Evolutionary conservation across 1,140 invertebrate genomes (phyloP).

Genomic region (Caenorhabditis tropicalis): DNA sequence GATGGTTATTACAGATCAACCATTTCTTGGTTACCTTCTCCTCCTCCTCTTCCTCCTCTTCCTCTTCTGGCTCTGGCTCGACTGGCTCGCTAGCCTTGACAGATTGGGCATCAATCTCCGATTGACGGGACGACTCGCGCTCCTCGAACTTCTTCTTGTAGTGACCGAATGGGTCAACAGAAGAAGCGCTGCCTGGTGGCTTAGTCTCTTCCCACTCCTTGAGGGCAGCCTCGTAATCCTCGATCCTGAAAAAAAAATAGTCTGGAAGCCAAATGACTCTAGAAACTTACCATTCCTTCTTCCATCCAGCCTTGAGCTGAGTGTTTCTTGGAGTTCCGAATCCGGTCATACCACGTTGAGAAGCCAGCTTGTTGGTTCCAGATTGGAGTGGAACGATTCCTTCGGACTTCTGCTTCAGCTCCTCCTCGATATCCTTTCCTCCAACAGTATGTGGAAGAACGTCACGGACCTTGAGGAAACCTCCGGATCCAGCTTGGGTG

Average conservation of each 20-base stretch:
- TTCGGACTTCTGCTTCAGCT: conserved; percentile 68
- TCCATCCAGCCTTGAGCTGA: conserved; percentile 64
- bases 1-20: background rate
- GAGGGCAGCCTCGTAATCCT: conserved; percentile 69
- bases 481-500: conserved; percentile 68
- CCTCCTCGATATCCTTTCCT: conserved; percentile 71
- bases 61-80: conserved; percentile 58
- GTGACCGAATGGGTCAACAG: conserved; percentile 63
- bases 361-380: conserved; percentile 70
- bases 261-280: background rate
- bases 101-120: conserved; percentile 49
- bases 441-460: conserved; percentile 70
- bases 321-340: conserved; percentile 72
- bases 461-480: conserved; percentile 72
- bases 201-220: conserved; percentile 71
- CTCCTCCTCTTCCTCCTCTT: conserved; percentile 62
- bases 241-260: conserved; percentile 59
- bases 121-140: conserved; percentile 59
- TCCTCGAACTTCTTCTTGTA: conserved; percentile 71
- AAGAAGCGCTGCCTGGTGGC: conserved; percentile 69
- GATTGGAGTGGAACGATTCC: conserved; percentile 68
- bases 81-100: conserved; percentile 44
- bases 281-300: conserved; percentile 69
- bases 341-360: conserved; percentile 70
- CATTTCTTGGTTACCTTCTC: conserved; percentile 44